A percentile compares a stretch with the other conserved stretches of the same genome.
phyloP scores from a whole-genome alignment of 2,888 invertebrate genomes.

The Polydrusus cervinus region DNA sequence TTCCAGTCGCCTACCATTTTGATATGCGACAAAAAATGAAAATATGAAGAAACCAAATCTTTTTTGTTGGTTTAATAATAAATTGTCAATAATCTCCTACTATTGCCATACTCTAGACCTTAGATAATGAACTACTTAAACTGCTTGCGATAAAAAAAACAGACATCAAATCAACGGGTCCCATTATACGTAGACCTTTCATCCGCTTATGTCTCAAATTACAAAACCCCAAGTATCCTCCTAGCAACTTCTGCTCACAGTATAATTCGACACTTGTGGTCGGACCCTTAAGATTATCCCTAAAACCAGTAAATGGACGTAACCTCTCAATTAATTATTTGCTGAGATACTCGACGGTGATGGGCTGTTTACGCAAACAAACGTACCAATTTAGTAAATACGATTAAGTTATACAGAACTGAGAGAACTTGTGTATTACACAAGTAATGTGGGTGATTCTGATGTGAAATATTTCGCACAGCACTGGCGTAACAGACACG shows the following conservation, averaged over 20 bases:
- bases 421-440: slow-evolving; percentile 12
- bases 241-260: neutral
- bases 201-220: no score
- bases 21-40: no score
- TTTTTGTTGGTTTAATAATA: no score
- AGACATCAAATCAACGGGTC: neutral
- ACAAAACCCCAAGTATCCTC: neutral
- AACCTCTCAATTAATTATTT: slow-evolving; percentile 39
- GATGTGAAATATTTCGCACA: slow-evolving; percentile 2
- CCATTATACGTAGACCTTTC: no score
- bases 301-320: slow-evolving; percentile 18
- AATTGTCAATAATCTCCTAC: no score
- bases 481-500: slow-evolving; percentile 10
- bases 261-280: slow-evolving; percentile 9
- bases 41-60: no score
- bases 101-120: no score
- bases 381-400: slow-evolving; percentile 31
- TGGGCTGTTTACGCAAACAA: slow-evolving; percentile 34
- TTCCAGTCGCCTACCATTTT: no score
- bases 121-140: no score
- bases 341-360: slow-evolving; percentile 34
- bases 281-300: slow-evolving; percentile 14
- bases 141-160: neutral
- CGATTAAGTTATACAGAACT: slow-evolving; percentile 33
- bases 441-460: neutral